phyloP scores from a whole-genome alignment of 2,888 invertebrate species.

The Rhimphoctona megacephalus region DNA sequence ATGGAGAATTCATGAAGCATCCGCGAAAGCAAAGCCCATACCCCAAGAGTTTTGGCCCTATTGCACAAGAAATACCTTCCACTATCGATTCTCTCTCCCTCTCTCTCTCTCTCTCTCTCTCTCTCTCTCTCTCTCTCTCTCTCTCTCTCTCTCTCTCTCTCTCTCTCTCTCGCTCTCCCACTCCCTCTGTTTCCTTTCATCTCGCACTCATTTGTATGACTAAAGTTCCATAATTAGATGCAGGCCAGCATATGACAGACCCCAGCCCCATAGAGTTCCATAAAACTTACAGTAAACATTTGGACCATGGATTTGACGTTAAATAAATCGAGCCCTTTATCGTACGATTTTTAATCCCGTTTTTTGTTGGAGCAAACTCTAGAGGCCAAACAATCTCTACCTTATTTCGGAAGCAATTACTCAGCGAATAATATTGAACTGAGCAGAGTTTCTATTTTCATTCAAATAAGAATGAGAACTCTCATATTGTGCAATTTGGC shows the following conservation, averaged over 20 bases:
- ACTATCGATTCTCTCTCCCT: background rate
- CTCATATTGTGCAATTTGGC: background rate
- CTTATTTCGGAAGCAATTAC: background rate
- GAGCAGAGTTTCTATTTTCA: background rate
- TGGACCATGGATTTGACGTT: background rate
- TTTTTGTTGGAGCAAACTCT: background rate
- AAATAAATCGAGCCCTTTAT: background rate
- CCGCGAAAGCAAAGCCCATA: constrained; percentile 28
- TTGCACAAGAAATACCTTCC: constrained; percentile 40
- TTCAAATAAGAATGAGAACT: background rate
- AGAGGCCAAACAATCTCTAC: background rate
- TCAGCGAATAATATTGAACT: background rate
- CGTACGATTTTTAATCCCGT: background rate
- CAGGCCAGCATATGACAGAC: constrained; percentile 17
- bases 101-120: too few relatives aligned
- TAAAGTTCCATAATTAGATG: constrained; percentile 51
- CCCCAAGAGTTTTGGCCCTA: constrained; percentile 41
- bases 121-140: background rate
- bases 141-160: background rate
- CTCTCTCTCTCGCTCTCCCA: background rate
- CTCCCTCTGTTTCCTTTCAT: background rate
- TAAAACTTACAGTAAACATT: background rate
- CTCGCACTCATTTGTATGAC: constrained; percentile 24
- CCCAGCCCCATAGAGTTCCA: background rate
- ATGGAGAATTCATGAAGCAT: constrained; percentile 54